Evolutionary conservation across 2,888 invertebrate species (phyloP).

Genomic region (Balanococcus diminutus): DNA sequence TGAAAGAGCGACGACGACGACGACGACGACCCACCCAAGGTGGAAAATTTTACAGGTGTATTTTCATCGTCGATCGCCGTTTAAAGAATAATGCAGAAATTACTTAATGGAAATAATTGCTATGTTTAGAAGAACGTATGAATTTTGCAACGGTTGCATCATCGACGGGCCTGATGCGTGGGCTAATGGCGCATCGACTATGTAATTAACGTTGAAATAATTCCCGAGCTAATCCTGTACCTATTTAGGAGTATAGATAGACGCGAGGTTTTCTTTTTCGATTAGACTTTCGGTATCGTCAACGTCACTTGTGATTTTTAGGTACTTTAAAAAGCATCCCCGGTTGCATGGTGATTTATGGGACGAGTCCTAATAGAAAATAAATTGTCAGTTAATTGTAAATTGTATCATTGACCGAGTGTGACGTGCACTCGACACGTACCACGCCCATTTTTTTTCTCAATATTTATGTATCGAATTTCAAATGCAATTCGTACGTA

Average conservation of each 20-base stretch:
- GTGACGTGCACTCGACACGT: not conserved
- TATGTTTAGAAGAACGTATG: conserved; percentile 23
- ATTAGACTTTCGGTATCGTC: not conserved
- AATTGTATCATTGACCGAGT: not conserved
- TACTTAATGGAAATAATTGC: conserved; percentile 35
- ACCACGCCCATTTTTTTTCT: not conserved
- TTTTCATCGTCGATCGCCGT: not conserved
- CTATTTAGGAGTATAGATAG: no score
- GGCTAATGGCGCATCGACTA: not conserved
- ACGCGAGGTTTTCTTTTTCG: no score
- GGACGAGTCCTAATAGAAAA: not conserved
- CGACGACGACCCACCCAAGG: no score
- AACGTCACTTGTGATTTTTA: not conserved
- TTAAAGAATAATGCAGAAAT: not conserved
- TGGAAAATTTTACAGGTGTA: not conserved
- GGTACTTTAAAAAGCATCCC: not conserved
- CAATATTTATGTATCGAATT: not conserved
- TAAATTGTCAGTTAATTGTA: not conserved
- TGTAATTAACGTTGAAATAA: conserved; percentile 18
- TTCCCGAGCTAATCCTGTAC: no score
- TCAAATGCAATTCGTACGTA: not conserved
- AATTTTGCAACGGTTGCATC: conserved; percentile 27
- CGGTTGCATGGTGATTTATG: not conserved
- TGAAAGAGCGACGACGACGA: no score
- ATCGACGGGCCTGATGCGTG: not conserved